These are phyloP conservation scores for Gastrophryne carolinensis DNA, from an alignment of 2,797 vertebrate genomes.

Conservation along the genomic window DNA sequence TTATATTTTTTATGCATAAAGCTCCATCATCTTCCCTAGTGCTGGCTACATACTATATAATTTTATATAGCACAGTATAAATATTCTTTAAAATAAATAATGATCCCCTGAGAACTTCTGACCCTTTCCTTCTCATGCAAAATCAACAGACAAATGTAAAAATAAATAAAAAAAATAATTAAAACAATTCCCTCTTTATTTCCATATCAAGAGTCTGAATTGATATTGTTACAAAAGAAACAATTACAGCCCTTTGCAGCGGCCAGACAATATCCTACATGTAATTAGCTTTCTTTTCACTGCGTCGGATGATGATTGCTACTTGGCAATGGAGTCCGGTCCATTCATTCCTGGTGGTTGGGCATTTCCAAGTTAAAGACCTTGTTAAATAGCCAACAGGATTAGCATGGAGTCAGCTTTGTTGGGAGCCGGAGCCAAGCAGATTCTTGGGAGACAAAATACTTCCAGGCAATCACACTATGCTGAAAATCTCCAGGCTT, in stretches of 20 bases:
- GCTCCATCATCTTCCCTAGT: no score
- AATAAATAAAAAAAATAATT: background rate
- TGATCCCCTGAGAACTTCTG: no score
- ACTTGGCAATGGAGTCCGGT: slow-evolving; percentile 41
- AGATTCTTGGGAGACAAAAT: slow-evolving; percentile 64
- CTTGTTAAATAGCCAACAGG: slow-evolving; percentile 57
- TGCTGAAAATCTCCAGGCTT: slow-evolving; percentile 69
- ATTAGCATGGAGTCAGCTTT: slow-evolving; percentile 64
- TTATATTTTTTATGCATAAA: no score
- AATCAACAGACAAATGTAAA: no score
- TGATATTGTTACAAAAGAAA: slow-evolving; percentile 38
- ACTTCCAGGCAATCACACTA: slow-evolving; percentile 60
- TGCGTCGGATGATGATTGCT: slow-evolving; percentile 32
- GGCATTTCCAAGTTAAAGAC: slow-evolving; percentile 55
- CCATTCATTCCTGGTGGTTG: slow-evolving; percentile 45
- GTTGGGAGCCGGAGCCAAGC: slow-evolving; percentile 55
- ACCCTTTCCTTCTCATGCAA: no score
- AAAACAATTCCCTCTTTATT: background rate
- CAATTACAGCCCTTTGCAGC: slow-evolving; percentile 16
- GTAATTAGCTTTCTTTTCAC: slow-evolving; percentile 55
- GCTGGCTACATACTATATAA: no score
- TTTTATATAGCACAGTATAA: no score
- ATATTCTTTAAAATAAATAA: no score
- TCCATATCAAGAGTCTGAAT: background rate
- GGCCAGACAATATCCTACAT: slow-evolving; percentile 31